Evolutionary conservation across 2,888 invertebrate species (phyloP), one percentile per base, ranked within the genome.

Genomic region (Dioctria rufipes): DNA sequence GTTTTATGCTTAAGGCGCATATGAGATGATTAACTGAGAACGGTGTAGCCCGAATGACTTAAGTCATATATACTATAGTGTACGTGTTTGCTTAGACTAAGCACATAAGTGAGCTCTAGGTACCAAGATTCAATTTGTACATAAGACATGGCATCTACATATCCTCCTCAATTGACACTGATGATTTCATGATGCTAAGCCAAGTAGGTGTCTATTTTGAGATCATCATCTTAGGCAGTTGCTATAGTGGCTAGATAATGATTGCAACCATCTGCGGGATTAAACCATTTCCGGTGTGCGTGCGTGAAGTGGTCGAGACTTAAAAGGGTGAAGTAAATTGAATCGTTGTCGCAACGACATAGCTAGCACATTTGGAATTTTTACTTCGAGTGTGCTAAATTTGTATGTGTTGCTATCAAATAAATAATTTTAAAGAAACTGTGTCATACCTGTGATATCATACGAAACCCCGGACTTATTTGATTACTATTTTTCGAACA

Each of bases 131-230:
- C n/a, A 69, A 69, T 69, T 69, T 69, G 43, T 43, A 42, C 42
- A 25, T 13, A 42, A 37, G 37, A 37, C 49, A 51, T 6, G 37
- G 39, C 51, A 6, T 37, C 67, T 49, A 37, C 25, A n/a, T 51
- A 25, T 49, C 49, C 51, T 69, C 69, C 67, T 67, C 49, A 69
- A 69, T 69, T 69, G 69, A 69, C 69, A 69, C 49, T 69, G 69
- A 69, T 69, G 69, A 69, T 69, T 54, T 69, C 69, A 69, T 69
- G 69, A 69, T 69, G 69, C 39, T 43, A 11, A 9, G 39, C 37
- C 69, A 69, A 69, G 69, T 69, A 69, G 69, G 69, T 69, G 69
- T 69, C 69, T 69, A 69, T 69, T 69, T 69, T 69, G 69, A 69
- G 69, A 69, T 39, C 46, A 51, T 69, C 69, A 39, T 69, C 69